phyloP scores from a whole-genome alignment of 2,888 invertebrate species.

The Barypeithes pellucidus region DNA sequence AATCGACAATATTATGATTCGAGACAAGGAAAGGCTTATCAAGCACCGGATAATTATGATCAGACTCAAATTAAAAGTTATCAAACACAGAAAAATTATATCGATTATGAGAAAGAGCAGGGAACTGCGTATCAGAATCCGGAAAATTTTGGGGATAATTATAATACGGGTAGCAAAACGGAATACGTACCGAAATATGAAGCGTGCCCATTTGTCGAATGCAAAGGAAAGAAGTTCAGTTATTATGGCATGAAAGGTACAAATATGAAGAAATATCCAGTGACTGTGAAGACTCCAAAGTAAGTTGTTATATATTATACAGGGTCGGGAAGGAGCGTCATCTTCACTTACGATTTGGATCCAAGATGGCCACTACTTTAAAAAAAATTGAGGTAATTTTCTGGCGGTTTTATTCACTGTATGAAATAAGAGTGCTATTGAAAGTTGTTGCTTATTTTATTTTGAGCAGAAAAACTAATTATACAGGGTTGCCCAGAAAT shows the following conservation, averaged over 20 bases:
- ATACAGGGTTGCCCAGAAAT: no score
- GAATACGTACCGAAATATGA: neutral
- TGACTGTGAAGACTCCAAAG: conserved; percentile 43
- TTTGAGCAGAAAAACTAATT: no score
- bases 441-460: no score
- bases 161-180: neutral
- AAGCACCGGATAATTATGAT: neutral
- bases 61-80: no score
- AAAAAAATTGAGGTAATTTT: no score
- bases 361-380: no score
- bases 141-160: conserved; percentile 8
- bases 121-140: neutral
- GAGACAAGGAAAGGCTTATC: neutral
- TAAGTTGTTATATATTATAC: conserved; percentile 14
- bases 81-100: neutral
- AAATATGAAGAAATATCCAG: conserved; percentile 28
- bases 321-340: no score
- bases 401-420: no score
- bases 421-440: no score
- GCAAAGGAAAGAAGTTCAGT: conserved; percentile 2
- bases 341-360: no score
- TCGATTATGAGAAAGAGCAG: neutral
- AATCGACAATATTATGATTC: neutral
- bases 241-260: conserved; percentile 2
- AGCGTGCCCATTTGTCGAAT: neutral